Conservation (phyloP, 1,140 invertebrate genomes). For the Zaprionus vittiger region DNA sequence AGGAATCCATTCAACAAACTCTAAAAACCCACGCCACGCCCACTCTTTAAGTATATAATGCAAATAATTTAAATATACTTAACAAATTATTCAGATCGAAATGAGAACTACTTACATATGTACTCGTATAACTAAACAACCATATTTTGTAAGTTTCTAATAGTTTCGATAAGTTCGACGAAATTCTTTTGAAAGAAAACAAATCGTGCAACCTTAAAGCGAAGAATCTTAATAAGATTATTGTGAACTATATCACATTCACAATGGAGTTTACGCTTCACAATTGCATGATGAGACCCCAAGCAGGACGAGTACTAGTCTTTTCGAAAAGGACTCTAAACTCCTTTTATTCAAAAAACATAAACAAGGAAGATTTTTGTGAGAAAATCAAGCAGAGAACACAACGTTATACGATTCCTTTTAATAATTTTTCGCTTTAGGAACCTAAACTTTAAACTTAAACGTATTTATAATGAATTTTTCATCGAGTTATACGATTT, state of each 20-base stretch:
- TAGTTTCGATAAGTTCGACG: constrained; percentile 54
- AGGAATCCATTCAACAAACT: not conserved
- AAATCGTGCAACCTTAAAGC: not conserved
- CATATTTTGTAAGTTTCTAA: constrained; percentile 37
- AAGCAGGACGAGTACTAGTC: constrained; percentile 76
- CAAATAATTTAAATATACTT: not conserved
- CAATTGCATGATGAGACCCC: constrained; percentile 55
- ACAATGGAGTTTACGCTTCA: constrained; percentile 41
- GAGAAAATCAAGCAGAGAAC: constrained; percentile 66
- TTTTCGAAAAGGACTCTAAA: constrained; percentile 84
- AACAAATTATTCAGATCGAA: not conserved
- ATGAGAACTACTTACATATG: not conserved
- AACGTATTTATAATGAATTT: constrained; percentile 39
- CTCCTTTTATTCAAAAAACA: constrained; percentile 58
- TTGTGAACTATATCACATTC: too few relatives aligned
- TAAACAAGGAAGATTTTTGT: not conserved
- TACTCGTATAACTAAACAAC: not conserved
- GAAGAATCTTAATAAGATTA: not conserved
- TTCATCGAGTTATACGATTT: constrained; percentile 66
- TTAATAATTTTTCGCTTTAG: constrained; percentile 61
- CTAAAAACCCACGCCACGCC: constrained; percentile 22
- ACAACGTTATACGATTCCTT: constrained; percentile 81
- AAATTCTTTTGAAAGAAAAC: constrained; percentile 57
- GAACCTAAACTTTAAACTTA: constrained; percentile 45
- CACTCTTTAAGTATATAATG: constrained; percentile 33